Percentiles rank a stretch among this genome's conserved stretches.
Evolutionary conservation across 1,140 invertebrate species (phyloP).

Genomic region (Euura saliciscinereae): DNA sequence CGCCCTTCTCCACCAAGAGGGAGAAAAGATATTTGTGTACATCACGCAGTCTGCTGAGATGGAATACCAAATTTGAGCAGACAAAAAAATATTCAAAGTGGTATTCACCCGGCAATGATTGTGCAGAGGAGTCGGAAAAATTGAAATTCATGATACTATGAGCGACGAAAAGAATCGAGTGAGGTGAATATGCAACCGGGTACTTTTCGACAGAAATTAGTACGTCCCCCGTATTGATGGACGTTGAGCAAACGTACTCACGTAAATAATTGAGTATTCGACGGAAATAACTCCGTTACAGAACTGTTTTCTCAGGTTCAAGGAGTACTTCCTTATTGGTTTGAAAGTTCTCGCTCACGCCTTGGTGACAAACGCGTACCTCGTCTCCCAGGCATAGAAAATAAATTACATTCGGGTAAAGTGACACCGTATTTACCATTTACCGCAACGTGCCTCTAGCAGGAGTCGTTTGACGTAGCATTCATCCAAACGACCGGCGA

Average conservation of each 20-base stretch:
- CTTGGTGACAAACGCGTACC: not conserved
- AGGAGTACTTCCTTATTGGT: not conserved
- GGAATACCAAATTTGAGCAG: not conserved
- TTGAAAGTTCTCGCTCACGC: not conserved
- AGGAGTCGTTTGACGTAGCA: not conserved
- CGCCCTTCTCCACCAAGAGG: no score
- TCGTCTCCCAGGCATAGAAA: not conserved
- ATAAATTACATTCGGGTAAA: slow-evolving; percentile 3
- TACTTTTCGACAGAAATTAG: not conserved
- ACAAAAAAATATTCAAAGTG: not conserved
- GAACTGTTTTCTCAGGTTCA: not conserved
- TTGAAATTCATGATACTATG: not conserved
- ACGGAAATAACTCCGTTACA: not conserved
- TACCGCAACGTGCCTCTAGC: not conserved
- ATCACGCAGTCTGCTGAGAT: not conserved
- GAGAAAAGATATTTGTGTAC: not conserved
- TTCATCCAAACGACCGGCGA: not conserved
- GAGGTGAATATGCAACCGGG: not conserved
- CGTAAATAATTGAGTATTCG: not conserved
- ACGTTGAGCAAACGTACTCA: not conserved
- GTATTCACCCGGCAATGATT: not conserved
- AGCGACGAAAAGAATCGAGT: not conserved
- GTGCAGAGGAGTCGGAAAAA: not conserved
- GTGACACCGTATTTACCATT: slow-evolving; percentile 1
- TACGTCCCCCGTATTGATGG: not conserved